These are phyloP conservation scores for Octomys mimax DNA, from an alignment of 2,797 vertebrate genomes.

Conservation along the genomic window DNA sequence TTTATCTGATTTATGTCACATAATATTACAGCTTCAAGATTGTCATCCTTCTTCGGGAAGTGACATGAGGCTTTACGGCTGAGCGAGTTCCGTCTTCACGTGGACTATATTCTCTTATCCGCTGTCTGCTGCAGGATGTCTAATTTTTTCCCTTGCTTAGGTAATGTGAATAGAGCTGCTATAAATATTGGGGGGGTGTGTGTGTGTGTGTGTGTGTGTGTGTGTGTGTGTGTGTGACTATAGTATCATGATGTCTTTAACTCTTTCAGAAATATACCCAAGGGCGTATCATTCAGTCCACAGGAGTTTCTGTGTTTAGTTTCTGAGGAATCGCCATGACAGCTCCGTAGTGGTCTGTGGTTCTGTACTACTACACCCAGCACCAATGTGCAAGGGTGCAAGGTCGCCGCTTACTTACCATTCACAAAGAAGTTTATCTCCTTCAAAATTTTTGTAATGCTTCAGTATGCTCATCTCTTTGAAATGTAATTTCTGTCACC, in stretches of 20 bases:
- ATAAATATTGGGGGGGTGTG: neutral
- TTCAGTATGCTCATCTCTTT: neutral
- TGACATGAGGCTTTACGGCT: neutral
- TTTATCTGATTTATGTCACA: neutral
- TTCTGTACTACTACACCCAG: neutral
- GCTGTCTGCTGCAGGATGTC: neutral
- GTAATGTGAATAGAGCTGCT: neutral
- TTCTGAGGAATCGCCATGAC: neutral
- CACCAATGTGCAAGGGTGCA: neutral
- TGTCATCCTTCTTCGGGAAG: neutral
- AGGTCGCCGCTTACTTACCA: too few relatives aligned
- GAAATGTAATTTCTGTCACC: neutral
- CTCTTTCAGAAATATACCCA: neutral
- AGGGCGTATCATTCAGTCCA: neutral
- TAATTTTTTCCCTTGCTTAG: neutral
- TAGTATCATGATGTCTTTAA: neutral
- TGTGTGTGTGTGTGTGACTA: neutral
- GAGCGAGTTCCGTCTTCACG: neutral
- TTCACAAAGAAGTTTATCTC: neutral
- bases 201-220: too few relatives aligned
- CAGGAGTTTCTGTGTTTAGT: neutral
- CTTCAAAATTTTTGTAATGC: neutral
- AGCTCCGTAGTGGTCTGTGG: neutral
- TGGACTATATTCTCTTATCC: neutral
- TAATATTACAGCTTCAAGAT: neutral